Conservation (phyloP, 2,113 vertebrate genomes). For the Thomomys bottae region DNA sequence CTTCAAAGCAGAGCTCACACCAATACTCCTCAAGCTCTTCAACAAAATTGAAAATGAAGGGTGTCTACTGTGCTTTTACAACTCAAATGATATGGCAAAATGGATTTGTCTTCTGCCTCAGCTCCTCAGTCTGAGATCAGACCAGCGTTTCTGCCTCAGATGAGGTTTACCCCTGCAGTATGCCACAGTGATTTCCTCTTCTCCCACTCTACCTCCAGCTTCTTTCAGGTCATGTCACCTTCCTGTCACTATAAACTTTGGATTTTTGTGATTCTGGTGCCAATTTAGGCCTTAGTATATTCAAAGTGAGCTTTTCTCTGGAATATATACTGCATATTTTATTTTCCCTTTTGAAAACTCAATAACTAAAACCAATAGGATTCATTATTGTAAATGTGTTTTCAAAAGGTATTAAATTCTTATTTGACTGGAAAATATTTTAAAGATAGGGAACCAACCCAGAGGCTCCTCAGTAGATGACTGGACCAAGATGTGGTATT, state of each 20-base stretch:
- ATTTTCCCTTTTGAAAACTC: background rate
- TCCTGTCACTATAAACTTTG: background rate
- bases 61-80: background rate
- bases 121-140: background rate
- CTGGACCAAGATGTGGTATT: no score
- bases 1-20: no score
- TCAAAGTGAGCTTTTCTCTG: constrained; percentile 29
- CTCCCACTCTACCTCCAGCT: background rate
- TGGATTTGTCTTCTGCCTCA: background rate
- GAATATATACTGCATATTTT: constrained; percentile 1
- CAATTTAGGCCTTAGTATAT: constrained; percentile 6
- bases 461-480: no score
- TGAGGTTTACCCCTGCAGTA: no score
- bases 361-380: background rate
- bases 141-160: no score
- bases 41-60: no score
- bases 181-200: no score
- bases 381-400: constrained; percentile 10
- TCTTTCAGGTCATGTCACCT: background rate
- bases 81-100: background rate
- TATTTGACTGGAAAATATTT: constrained; percentile 47
- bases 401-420: constrained; percentile 4
- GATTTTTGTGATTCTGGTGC: background rate
- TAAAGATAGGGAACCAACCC: no score
- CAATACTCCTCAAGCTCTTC: no score